phyloP scores from a whole-genome alignment of 1,140 invertebrate genomes.

The Hylyphantes graminicola region DNA sequence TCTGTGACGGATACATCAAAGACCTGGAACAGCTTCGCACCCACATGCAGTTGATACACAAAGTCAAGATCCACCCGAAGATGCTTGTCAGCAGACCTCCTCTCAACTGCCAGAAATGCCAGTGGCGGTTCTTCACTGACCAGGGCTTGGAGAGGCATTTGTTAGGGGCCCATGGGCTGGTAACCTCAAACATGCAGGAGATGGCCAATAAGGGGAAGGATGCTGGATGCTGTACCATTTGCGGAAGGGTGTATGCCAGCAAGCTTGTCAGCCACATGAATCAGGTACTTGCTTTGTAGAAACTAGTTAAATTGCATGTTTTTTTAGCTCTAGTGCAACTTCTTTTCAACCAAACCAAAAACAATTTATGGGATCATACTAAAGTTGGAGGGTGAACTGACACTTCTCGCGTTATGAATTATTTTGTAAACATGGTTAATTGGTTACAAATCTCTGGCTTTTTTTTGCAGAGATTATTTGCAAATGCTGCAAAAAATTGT shows the following conservation, averaged over 20 bases:
- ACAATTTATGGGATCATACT: too few species aligned
- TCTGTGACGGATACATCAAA: constrained; percentile 95
- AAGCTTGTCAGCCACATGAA: constrained; percentile 91
- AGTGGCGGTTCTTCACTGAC: constrained; percentile 86
- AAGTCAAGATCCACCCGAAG: constrained; percentile 94
- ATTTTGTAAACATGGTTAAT: too few species aligned
- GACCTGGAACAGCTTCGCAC: constrained; percentile 91
- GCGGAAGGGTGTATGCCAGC: constrained; percentile 92
- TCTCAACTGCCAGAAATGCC: constrained; percentile 95
- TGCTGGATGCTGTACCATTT: constrained; percentile 91
- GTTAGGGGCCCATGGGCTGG: constrained; percentile 90
- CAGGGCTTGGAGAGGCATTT: constrained; percentile 92
- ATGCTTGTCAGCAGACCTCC: constrained; percentile 95
- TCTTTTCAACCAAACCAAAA: too few species aligned
- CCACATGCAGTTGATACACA: constrained; percentile 96
- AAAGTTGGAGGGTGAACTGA: too few species aligned
- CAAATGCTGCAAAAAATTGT: too few species aligned
- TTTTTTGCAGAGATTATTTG: too few species aligned
- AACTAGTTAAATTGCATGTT: too few species aligned
- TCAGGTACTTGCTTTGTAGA: constrained; percentile 65
- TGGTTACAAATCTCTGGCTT: too few species aligned
- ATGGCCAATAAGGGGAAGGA: constrained; percentile 94
- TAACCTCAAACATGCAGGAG: constrained; percentile 95
- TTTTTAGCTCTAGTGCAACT: too few species aligned
- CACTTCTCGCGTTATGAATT: too few species aligned